phyloP scores from a whole-genome alignment of 30 jellyfish, hydroid and myxozoan genomes.

The Cassiopea xamachana region DNA sequence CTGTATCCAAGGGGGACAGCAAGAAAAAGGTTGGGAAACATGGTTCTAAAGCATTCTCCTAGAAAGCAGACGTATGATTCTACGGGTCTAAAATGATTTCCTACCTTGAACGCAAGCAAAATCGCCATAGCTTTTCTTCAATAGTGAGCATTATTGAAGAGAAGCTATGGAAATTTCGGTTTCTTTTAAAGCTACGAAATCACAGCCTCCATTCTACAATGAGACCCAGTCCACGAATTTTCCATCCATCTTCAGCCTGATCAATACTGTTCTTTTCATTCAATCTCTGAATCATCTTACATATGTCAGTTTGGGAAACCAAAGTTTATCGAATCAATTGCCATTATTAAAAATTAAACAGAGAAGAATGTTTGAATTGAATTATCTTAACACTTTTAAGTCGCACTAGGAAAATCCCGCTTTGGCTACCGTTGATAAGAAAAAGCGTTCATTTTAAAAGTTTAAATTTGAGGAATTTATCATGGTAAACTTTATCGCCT shows the following conservation, averaged over 20 bases:
- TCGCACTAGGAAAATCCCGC: constrained; percentile 19
- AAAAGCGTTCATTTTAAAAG: constrained; percentile 1
- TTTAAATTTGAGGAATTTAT: neutral
- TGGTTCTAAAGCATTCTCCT: too few relatives aligned
- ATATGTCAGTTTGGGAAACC: constrained; percentile 15
- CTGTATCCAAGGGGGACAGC: too few relatives aligned
- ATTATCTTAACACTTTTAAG: constrained; percentile 25
- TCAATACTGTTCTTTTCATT: neutral
- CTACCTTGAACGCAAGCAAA: too few relatives aligned
- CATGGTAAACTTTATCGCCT: neutral
- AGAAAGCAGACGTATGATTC: too few relatives aligned
- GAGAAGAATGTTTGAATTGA: constrained; percentile 7
- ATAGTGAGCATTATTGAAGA: too few relatives aligned
- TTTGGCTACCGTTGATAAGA: constrained; percentile 9
- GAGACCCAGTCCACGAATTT: neutral
- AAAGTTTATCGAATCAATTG: constrained; percentile 22
- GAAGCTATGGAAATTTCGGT: too few relatives aligned
- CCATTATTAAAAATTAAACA: constrained; percentile 21
- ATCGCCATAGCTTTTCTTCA: too few relatives aligned
- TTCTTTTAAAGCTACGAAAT: too few relatives aligned
- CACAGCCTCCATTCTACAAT: neutral
- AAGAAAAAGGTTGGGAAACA: too few relatives aligned
- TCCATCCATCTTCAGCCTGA: neutral
- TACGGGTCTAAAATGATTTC: too few relatives aligned
- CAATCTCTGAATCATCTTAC: neutral